Percentiles rank a stretch among this genome's conserved stretches.
Evolutionary conservation across 2,888 invertebrate species (phyloP).

Genomic region (Agonum fuliginosum): DNA sequence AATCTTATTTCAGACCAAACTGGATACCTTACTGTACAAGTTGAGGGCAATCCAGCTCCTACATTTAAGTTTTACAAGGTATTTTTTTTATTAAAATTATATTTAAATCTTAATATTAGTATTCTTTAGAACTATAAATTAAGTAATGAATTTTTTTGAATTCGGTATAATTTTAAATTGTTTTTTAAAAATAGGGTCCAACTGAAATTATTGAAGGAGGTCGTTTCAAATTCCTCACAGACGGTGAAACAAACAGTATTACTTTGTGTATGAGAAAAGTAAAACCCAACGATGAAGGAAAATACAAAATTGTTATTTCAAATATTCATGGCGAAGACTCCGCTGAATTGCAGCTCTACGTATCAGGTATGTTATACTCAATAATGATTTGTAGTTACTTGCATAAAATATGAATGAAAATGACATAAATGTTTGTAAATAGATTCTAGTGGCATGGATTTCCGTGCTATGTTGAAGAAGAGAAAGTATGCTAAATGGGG

Average conservation of each 20-base stretch:
- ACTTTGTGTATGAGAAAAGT: slow-evolving; percentile 97
- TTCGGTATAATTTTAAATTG: background rate
- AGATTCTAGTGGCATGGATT: slow-evolving; percentile 99
- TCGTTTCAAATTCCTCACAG: slow-evolving; percentile 95
- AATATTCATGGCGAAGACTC: slow-evolving; percentile 97
- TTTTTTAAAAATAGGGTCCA: slow-evolving; percentile 77
- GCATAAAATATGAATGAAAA: background rate
- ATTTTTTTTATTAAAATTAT: background rate
- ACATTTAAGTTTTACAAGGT: slow-evolving; percentile 95
- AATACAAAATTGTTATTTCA: slow-evolving; percentile 93
- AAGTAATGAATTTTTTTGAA: no score
- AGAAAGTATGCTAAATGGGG: slow-evolving; percentile 96
- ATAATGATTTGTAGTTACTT: background rate
- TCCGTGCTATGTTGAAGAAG: slow-evolving; percentile 98
- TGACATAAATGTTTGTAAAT: slow-evolving; percentile 44
- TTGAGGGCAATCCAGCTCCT: slow-evolving; percentile 96
- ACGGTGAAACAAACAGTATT: slow-evolving; percentile 93
- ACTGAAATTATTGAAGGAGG: slow-evolving; percentile 96
- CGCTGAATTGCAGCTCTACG: slow-evolving; percentile 96
- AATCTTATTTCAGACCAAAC: slow-evolving; percentile 84
- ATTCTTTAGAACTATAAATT: no score
- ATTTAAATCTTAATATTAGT: no score
- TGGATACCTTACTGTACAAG: slow-evolving; percentile 93
- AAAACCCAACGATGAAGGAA: slow-evolving; percentile 97
- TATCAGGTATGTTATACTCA: slow-evolving; percentile 84